A percentile compares a stretch with the other conserved stretches of the same genome.
phyloP scores from a whole-genome alignment of 2,797 vertebrate species.

The Sebastes trivittatus region DNA sequence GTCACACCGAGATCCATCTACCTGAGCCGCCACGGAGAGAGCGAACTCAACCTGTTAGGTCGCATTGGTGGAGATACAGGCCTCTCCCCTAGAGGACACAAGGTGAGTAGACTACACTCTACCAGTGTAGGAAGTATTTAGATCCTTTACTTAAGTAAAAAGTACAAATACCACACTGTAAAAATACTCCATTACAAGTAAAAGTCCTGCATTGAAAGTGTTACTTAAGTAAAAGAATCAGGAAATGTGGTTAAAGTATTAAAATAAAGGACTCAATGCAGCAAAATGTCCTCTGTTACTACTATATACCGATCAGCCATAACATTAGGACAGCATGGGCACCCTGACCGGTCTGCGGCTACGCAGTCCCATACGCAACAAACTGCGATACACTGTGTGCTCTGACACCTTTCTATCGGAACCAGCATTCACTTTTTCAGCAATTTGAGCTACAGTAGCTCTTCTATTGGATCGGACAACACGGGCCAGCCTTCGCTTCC shows the following conservation, averaged over 20 bases:
- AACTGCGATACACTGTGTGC: too few relatives aligned
- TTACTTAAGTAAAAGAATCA: background rate
- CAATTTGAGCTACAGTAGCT: too few relatives aligned
- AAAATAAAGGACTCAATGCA: background rate
- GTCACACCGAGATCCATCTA: slow-evolving; percentile 90
- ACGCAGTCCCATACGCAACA: too few relatives aligned
- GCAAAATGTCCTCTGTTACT: background rate
- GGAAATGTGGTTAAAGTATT: background rate
- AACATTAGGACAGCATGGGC: too few relatives aligned
- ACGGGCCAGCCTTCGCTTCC: too few relatives aligned
- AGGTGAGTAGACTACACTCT: slow-evolving; percentile 62
- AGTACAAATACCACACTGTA: background rate
- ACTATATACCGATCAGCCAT: background rate
- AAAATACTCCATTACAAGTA: background rate
- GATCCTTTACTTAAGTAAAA: background rate
- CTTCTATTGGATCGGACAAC: too few relatives aligned
- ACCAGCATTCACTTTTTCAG: too few relatives aligned
- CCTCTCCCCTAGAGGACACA: slow-evolving; percentile 82
- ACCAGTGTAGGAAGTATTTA: background rate
- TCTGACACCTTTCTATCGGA: too few relatives aligned
- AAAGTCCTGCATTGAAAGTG: background rate
- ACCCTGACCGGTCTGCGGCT: too few relatives aligned
- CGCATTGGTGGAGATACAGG: slow-evolving; percentile 89
- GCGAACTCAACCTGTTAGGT: slow-evolving; percentile 88
- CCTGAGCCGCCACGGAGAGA: slow-evolving; percentile 91